These are phyloP conservation scores for Zosterops borbonicus DNA, from an alignment of 2,113 vertebrate species.

Conservation along the genomic window DNA sequence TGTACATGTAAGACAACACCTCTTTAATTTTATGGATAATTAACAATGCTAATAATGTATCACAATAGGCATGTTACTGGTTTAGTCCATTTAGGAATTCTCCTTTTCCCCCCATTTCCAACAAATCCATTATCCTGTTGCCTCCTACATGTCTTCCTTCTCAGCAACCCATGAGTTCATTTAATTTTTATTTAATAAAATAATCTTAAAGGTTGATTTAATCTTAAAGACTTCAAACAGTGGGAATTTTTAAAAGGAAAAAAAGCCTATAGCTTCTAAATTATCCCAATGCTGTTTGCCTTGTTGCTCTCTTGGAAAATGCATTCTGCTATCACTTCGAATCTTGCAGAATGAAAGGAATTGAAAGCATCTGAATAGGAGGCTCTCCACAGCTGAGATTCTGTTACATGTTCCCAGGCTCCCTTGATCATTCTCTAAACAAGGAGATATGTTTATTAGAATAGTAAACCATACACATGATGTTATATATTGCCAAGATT, in stretches of 20 bases:
- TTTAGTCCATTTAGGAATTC: not conserved
- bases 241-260: not conserved
- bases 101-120: not conserved
- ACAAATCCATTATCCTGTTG: not conserved
- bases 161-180: not conserved
- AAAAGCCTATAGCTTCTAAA: not conserved
- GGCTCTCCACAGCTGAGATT: not conserved
- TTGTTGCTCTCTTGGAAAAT: not conserved
- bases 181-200: no score
- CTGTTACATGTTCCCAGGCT: conserved; percentile 38
- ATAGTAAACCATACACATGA: conserved; percentile 28
- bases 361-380: conserved; percentile 39
- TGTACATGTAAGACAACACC: not conserved
- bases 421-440: conserved; percentile 33
- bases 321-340: not conserved
- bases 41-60: not conserved
- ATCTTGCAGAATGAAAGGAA: conserved; percentile 55
- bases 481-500: conserved; percentile 58
- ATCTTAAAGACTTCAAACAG: not conserved
- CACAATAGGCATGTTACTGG: not conserved
- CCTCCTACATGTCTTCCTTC: not conserved
- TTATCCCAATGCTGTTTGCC: not conserved
- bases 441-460: conserved; percentile 54
- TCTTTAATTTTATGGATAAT: not conserved
- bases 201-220: not conserved